These are phyloP conservation scores for Diadophis punctatus DNA, from an alignment of 2,113 vertebrate species.

Conservation along the genomic window DNA sequence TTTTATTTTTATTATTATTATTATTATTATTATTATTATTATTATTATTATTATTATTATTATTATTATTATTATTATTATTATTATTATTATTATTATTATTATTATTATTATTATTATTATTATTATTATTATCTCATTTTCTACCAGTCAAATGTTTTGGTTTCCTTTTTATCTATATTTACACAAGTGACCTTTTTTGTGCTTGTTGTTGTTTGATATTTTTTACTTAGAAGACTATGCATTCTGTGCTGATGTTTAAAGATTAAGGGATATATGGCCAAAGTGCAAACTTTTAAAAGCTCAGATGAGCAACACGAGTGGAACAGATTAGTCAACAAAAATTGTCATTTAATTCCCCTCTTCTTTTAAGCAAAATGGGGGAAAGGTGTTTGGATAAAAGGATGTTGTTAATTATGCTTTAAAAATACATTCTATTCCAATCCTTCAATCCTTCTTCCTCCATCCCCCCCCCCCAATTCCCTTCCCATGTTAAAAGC, in stretches of 20 bases:
- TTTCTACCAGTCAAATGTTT: background rate
- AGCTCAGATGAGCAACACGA: background rate
- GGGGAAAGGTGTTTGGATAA: constrained; percentile 48
- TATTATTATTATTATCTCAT: background rate
- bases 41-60: too few relatives aligned
- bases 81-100: too few relatives aligned
- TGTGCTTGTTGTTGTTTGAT: background rate
- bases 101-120: too few relatives aligned
- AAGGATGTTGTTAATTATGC: constrained; percentile 61
- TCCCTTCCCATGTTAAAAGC: constrained; percentile 70
- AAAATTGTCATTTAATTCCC: constrained; percentile 13
- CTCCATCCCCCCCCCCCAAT: background rate
- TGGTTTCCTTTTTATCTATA: background rate
- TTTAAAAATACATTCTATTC: background rate
- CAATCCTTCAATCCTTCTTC: constrained; percentile 36
- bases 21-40: too few relatives aligned
- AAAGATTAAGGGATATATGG: constrained; percentile 34
- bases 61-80: too few relatives aligned
- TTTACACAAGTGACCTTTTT: background rate
- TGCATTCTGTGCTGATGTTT: constrained; percentile 42
- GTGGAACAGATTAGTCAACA: constrained; percentile 39
- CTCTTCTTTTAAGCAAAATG: constrained; percentile 25
- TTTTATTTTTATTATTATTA: background rate
- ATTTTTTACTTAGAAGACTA: background rate
- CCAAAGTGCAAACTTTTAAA: constrained; percentile 46